Evolutionary conservation across 2,113 vertebrate species (phyloP).

Genomic region (Tyrannus savana): DNA sequence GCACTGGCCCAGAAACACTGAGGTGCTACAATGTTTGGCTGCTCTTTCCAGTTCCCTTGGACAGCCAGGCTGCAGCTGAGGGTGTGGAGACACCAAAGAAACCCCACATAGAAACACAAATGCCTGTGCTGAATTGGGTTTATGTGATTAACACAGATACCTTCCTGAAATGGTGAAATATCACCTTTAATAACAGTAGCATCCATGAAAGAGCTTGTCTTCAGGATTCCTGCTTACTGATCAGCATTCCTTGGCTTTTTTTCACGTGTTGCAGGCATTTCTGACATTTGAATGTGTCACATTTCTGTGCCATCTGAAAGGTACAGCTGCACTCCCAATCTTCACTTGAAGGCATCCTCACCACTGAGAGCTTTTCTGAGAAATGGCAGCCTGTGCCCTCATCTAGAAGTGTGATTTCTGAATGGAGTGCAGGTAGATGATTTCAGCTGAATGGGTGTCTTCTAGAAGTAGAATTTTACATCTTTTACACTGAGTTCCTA

Average conservation of each 20-base stretch:
- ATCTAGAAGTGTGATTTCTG: background rate
- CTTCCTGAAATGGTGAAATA: background rate
- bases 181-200: background rate
- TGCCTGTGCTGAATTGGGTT: background rate
- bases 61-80: background rate
- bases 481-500: slow-evolving; percentile 28
- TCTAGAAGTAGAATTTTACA: background rate
- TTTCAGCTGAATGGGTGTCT: slow-evolving; percentile 1
- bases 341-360: slow-evolving; percentile 19
- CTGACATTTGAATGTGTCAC: background rate
- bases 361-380: background rate
- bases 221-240: background rate
- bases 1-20: background rate
- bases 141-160: background rate
- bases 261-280: background rate
- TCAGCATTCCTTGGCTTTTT: background rate
- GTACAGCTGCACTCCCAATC: background rate
- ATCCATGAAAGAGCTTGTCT: background rate
- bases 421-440: slow-evolving; percentile 2
- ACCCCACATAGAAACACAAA: background rate
- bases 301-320: background rate
- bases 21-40: background rate
- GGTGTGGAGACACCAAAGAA: background rate
- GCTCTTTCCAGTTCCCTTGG: background rate
- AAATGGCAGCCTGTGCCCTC: background rate